These are phyloP conservation scores for Cosmopolites sordidus DNA, from an alignment of 2,888 invertebrate genomes.

Conservation along the genomic window DNA sequence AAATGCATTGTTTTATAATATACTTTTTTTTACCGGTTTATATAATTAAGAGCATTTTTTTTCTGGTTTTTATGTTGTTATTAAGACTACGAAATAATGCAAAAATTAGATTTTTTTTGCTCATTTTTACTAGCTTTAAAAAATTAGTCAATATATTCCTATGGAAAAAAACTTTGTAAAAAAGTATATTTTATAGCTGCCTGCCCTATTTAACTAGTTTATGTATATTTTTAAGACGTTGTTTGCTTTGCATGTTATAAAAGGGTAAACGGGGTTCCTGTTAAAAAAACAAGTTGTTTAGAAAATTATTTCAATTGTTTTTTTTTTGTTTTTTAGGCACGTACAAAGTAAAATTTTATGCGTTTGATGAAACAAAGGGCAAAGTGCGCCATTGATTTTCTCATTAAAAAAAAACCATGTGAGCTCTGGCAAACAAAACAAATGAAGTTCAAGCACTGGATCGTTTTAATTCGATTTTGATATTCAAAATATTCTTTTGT, in stretches of 20 bases:
- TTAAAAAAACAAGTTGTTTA: too few species aligned
- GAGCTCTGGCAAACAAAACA: background rate
- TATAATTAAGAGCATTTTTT: background rate
- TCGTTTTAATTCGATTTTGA: constrained; percentile 1
- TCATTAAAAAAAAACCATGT: background rate
- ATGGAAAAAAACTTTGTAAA: constrained; percentile 1
- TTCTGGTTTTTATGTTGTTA: constrained; percentile 8
- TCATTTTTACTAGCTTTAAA: constrained; percentile 1
- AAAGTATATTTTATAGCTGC: constrained; percentile 5
- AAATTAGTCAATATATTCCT: constrained; percentile 6
- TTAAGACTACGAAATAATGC: background rate
- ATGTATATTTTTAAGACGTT: background rate
- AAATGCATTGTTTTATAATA: constrained; percentile 5
- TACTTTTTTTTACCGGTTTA: constrained; percentile 10
- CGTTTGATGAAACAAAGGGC: constrained; percentile 4
- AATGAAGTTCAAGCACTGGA: constrained; percentile 1
- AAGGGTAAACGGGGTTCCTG: background rate
- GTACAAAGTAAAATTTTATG: constrained; percentile 7
- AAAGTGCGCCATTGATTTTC: constrained; percentile 2
- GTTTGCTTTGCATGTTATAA: constrained; percentile 4
- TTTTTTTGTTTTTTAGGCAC: constrained; percentile 8
- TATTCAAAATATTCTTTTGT: background rate
- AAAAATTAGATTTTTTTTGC: background rate
- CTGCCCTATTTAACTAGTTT: constrained; percentile 9
- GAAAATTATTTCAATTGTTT: background rate